phyloP scores from a whole-genome alignment of 2,797 vertebrate genomes.

The Garrulus glandarius region DNA sequence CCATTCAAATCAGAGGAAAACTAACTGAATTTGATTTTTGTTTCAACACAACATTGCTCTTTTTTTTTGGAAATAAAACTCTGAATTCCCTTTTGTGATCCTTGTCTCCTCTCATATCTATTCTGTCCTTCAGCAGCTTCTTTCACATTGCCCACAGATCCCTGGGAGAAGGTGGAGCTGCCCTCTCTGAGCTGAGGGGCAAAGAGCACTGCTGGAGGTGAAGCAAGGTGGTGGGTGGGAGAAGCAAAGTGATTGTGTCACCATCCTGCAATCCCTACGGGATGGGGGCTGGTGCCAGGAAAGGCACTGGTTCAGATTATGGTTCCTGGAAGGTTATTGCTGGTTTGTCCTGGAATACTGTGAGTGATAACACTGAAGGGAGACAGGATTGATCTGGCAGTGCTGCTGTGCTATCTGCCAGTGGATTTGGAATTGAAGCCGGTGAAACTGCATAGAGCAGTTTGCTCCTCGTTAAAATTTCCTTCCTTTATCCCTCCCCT shows the following conservation, averaged over 20 bases:
- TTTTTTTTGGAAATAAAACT: constrained; percentile 43
- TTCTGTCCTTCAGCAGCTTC: neutral
- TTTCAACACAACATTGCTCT: neutral
- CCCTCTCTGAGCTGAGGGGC: neutral
- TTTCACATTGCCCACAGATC: neutral
- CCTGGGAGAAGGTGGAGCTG: neutral
- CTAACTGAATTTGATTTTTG: constrained; percentile 63
- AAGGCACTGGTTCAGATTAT: neutral
- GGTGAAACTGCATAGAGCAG: neutral
- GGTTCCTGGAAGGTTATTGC: neutral
- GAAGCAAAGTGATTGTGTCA: neutral
- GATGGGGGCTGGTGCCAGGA: neutral
- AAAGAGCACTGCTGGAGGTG: neutral
- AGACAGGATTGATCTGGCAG: neutral
- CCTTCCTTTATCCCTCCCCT: neutral
- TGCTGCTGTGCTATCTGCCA: neutral
- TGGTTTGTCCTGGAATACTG: neutral
- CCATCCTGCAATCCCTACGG: neutral
- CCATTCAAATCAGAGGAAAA: constrained; percentile 20
- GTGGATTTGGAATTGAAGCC: neutral
- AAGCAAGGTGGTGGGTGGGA: neutral
- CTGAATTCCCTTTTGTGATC: constrained; percentile 53
- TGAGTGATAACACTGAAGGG: neutral
- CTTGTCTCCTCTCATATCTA: neutral
- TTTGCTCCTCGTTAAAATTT: neutral